Conservation (phyloP, 2,797 vertebrate species). For the Enteromius argenteus region DNA sequence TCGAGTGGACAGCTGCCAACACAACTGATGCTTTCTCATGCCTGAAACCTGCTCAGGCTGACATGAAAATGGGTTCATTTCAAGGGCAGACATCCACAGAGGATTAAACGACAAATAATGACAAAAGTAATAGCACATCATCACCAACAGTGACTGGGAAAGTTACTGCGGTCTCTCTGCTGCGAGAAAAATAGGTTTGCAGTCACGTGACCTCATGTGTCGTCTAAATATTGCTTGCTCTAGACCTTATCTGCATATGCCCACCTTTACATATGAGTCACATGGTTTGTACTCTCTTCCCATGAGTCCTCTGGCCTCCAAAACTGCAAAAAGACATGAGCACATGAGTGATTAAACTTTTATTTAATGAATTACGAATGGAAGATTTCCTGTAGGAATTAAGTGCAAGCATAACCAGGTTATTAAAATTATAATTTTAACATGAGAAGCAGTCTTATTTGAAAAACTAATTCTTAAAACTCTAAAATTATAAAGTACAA, state of each 20-base stretch:
- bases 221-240: background rate
- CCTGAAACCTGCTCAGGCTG: conserved; percentile 39
- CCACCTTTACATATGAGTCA: conserved; percentile 82
- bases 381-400: background rate
- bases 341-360: background rate
- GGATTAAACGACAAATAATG: conserved; percentile 30
- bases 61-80: conserved; percentile 48
- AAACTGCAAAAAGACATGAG: conserved; percentile 68
- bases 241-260: background rate
- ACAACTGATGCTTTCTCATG: conserved; percentile 42
- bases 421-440: background rate
- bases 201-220: background rate
- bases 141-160: conserved; percentile 1
- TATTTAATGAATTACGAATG: background rate
- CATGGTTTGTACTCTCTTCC: conserved; percentile 69
- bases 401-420: background rate
- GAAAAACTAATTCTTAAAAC: conserved; percentile 2
- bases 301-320: conserved; percentile 82
- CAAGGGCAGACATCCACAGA: conserved; percentile 39
- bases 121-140: conserved; percentile 38
- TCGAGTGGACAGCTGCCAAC: conserved; percentile 48
- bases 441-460: background rate
- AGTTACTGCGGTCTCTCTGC: background rate
- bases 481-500: conserved; percentile 16
- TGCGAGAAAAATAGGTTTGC: background rate